A percentile compares a stretch with the other conserved stretches of the same genome.
Evolutionary conservation across 2,888 invertebrate species (phyloP).

Genomic region (Cephus spinipes): DNA sequence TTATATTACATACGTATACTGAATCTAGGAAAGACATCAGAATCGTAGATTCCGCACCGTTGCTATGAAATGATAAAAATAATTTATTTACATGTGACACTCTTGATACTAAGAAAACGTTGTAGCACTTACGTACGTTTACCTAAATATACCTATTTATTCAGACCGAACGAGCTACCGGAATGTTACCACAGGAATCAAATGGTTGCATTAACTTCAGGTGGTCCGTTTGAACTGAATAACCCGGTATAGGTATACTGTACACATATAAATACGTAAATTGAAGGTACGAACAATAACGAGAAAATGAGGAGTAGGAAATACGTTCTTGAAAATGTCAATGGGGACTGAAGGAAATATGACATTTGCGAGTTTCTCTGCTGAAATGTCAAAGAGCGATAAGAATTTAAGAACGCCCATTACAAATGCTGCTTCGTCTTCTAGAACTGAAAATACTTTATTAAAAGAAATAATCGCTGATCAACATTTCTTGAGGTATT

Average conservation of each 20-base stretch:
- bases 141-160: too few species aligned
- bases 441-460: background rate
- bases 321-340: slow-evolving; percentile 13
- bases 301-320: background rate
- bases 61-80: background rate
- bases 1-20: background rate
- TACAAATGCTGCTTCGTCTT: background rate
- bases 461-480: too few species aligned
- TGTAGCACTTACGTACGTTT: too few species aligned
- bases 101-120: background rate
- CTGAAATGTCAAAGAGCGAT: background rate
- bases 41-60: background rate
- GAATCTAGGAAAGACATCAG: background rate
- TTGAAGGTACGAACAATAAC: background rate
- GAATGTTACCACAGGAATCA: background rate
- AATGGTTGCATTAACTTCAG: background rate
- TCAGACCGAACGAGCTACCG: too few species aligned
- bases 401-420: background rate
- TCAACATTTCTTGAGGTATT: background rate
- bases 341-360: slow-evolving; percentile 10
- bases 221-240: background rate
- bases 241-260: background rate
- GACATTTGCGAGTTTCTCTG: slow-evolving; percentile 1
- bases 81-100: background rate
- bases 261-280: background rate